Percentiles rank a stretch among this genome's conserved stretches.
Evolutionary conservation across 2,797 vertebrate genomes (phyloP).

Genomic region (Bradypus variegatus): DNA sequence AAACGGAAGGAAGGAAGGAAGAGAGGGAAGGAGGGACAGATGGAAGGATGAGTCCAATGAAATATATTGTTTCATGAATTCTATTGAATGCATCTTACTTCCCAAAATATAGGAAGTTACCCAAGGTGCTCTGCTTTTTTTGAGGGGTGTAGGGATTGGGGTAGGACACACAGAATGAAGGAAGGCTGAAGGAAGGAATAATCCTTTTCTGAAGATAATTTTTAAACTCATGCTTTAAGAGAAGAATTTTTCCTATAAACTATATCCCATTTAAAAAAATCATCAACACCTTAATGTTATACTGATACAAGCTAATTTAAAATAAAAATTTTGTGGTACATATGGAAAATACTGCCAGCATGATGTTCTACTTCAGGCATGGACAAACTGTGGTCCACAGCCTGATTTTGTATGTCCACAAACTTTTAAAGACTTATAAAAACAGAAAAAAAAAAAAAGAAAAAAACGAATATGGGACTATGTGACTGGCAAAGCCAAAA

Average conservation of each 20-base stretch:
- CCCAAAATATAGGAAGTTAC: background rate
- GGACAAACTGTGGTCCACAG: background rate
- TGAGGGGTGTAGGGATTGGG: background rate
- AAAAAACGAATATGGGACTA: background rate
- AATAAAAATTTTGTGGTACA: background rate
- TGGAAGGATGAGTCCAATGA: background rate
- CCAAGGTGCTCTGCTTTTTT: background rate
- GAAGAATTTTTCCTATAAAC: background rate
- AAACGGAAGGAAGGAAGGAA: background rate
- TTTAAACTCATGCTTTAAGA: background rate
- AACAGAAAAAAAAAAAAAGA: background rate
- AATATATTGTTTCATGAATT: background rate
- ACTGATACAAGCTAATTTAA: background rate
- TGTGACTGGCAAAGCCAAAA: background rate
- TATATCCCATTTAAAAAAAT: background rate
- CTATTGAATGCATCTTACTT: background rate
- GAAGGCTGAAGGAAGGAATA: background rate
- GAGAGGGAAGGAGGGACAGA: background rate
- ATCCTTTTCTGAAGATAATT: background rate
- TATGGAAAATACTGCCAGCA: background rate
- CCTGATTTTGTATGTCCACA: background rate
- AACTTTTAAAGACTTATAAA: constrained; percentile 2
- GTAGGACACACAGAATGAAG: background rate
- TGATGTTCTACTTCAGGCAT: background rate
- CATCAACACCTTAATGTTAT: background rate